Evolutionary conservation across 2,888 invertebrate species (phyloP).

Genomic region (Plusia festucae): DNA sequence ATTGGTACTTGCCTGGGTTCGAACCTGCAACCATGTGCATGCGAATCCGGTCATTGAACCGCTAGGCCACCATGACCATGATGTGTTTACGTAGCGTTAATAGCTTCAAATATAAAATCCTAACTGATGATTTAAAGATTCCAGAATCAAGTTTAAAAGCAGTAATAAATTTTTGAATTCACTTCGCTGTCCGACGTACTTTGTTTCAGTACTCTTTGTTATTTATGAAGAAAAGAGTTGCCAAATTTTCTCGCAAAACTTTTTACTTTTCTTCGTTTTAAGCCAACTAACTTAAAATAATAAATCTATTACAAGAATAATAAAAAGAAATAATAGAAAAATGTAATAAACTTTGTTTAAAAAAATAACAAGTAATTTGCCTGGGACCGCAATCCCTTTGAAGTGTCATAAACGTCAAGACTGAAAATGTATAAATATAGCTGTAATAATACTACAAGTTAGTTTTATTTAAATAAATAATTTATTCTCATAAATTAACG

Average conservation of each 20-base stretch:
- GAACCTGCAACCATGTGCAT: too few relatives aligned
- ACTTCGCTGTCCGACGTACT: neutral
- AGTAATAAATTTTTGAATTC: neutral
- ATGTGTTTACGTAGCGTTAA: too few relatives aligned
- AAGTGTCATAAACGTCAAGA: neutral
- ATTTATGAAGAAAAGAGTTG: neutral
- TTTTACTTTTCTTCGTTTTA: neutral
- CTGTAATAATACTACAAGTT: too few relatives aligned
- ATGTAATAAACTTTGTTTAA: neutral
- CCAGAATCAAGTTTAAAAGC: neutral
- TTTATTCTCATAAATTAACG: too few relatives aligned
- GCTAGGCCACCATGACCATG: too few relatives aligned
- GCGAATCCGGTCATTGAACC: too few relatives aligned
- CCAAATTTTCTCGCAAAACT: neutral
- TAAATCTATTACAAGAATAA: neutral
- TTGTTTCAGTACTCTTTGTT: neutral
- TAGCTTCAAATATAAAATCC: neutral
- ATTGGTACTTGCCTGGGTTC: too few relatives aligned
- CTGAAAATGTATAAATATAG: neutral
- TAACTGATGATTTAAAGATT: neutral
- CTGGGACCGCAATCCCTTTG: neutral
- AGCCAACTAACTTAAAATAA: neutral
- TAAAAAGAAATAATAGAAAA: neutral
- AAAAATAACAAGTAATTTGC: neutral
- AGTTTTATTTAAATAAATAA: too few relatives aligned